Percentiles rank a stretch among this genome's conserved stretches.
Conservation (phyloP, 2,797 vertebrate genomes). For the Oceanodroma leucorhoa region DNA sequence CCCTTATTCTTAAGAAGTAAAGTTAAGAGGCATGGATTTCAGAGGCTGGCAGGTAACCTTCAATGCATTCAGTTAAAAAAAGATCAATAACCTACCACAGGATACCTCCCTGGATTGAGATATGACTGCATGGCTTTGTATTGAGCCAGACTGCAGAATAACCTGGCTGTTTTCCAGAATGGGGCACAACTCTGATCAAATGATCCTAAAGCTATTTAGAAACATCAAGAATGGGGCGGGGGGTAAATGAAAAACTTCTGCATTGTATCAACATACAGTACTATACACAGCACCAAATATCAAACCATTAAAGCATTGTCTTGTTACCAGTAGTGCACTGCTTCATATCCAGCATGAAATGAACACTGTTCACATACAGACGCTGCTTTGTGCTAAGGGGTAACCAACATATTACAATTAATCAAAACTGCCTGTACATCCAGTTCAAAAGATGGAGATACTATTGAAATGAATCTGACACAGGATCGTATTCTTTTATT, state of each 20-base stretch:
- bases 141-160: background rate
- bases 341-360: slow-evolving; percentile 70
- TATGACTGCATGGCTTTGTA: background rate
- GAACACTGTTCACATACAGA: slow-evolving; percentile 74
- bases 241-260: slow-evolving; percentile 45
- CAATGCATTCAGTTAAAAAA: background rate
- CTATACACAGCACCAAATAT: slow-evolving; percentile 77
- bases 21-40: background rate
- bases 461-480: slow-evolving; percentile 37
- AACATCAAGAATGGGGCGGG: slow-evolving; percentile 46
- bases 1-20: background rate
- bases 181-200: slow-evolving; percentile 38
- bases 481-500: slow-evolving; percentile 74
- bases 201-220: slow-evolving; percentile 70
- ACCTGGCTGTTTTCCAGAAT: background rate
- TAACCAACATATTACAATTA: slow-evolving; percentile 62
- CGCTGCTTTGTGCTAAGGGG: slow-evolving; percentile 64
- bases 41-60: background rate
- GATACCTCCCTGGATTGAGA: background rate
- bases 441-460: slow-evolving; percentile 45
- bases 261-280: slow-evolving; percentile 65
- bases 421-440: slow-evolving; percentile 63
- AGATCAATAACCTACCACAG: background rate
- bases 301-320: slow-evolving; percentile 65
- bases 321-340: slow-evolving; percentile 57